Evolutionary conservation across 2,888 invertebrate genomes (phyloP).

Genomic region (Leucozona laternaria): DNA sequence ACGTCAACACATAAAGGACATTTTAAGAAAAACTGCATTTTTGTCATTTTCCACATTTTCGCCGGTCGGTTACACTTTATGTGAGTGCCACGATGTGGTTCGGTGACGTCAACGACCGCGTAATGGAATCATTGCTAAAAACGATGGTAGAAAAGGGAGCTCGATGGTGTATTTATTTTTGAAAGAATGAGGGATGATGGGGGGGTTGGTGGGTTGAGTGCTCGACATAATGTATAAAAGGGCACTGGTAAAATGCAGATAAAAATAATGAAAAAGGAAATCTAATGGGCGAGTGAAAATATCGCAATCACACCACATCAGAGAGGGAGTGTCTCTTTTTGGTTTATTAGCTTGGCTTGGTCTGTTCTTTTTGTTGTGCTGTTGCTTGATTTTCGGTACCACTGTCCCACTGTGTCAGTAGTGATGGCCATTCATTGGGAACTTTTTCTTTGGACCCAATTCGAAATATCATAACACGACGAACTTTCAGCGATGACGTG

Average conservation of each 20-base stretch:
- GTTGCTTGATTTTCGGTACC: slow-evolving; percentile 34
- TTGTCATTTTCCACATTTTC: slow-evolving; percentile 67
- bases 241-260: slow-evolving; percentile 68
- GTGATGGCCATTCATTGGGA: slow-evolving; percentile 49
- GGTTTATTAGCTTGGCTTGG: slow-evolving; percentile 36
- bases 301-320: slow-evolving; percentile 21
- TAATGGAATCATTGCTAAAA: slow-evolving; percentile 55
- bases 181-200: not conserved
- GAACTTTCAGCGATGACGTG: slow-evolving; percentile 58
- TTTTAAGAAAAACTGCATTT: slow-evolving; percentile 59
- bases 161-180: not conserved
- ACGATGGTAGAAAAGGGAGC: not conserved
- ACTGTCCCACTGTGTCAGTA: slow-evolving; percentile 49
- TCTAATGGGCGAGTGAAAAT: slow-evolving; percentile 37
- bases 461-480: slow-evolving; percentile 36
- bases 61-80: slow-evolving; percentile 69
- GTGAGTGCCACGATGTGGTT: slow-evolving; percentile 42
- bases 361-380: slow-evolving; percentile 18
- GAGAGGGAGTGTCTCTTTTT: slow-evolving; percentile 70
- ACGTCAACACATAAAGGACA: slow-evolving; percentile 68
- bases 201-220: not conserved
- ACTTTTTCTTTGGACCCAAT: slow-evolving; percentile 15
- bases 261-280: slow-evolving; percentile 59
- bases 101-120: slow-evolving; percentile 74
- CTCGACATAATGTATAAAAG: slow-evolving; percentile 2